Evolutionary conservation across 2,888 invertebrate species (phyloP), one percentile per base, ranked within the genome.

Genomic region (Campoletis raptor): DNA sequence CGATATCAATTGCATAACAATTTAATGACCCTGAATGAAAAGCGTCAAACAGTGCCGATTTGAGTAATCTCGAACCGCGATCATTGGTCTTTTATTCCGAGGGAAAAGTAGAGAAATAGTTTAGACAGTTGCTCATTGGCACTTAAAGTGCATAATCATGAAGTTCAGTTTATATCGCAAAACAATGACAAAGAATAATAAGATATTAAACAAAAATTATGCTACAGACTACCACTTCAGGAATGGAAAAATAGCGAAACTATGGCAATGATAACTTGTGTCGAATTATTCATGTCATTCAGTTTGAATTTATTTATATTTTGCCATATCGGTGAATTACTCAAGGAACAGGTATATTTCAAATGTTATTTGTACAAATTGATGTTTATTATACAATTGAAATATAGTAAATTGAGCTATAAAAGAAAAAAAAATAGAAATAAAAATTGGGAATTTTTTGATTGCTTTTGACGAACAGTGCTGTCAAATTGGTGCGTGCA

Each of bases 301-400:
- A 83, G 48, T 12, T 85, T 86, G 42, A 85, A 86, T 66, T 81
- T 87, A 40, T 85, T 83, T 40, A 74, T 88, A 36, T 83, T 83
- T 70, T 88, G 88, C 48, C 73, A 83, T 18, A 81, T 86, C 45
- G 93, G 93, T 0, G 92, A 93, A 83, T 83, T 92, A 36, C 85
- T 92, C 7, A 89, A 88, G 0, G 91, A 92, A 78, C 87, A 92
- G 89, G 92, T 92, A 90, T 30, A 4, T n/a, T 7, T 36, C 15
- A n/a, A 10, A 24, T 6, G 42, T 0, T 10, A 21, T 64, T n/a
- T 9, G 9, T 74, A 2, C n/a, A n/a, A 30, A 24, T 36, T 30
- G 37, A 15, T 6, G 12, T 24, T 6, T 21, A 10, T 8, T 9
- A 1, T 8, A 21, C 18, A 24, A 2, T 24, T 4, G 6, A 4